Percentiles rank a stretch among this genome's conserved stretches.
Conservation (phyloP, 2,113 vertebrate species). For the Acinonyx jubatus region DNA sequence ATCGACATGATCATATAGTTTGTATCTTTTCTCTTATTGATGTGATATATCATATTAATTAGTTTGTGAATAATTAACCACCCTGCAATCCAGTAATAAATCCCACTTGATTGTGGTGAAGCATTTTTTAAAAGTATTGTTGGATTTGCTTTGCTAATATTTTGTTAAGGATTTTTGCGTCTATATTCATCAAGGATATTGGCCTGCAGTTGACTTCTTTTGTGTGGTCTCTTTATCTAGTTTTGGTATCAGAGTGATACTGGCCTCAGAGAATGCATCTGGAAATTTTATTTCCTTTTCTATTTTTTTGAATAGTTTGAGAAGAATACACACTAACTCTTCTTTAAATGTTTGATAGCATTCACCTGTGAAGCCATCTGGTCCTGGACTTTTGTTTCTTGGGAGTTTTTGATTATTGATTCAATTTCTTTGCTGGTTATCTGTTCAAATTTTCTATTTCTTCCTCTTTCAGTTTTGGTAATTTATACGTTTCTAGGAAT, state of each 20-base stretch:
- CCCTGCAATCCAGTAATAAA: not conserved
- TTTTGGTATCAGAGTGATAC: not conserved
- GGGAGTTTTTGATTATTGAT: not conserved
- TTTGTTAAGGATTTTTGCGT: not conserved
- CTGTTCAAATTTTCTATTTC: not conserved
- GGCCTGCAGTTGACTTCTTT: not conserved
- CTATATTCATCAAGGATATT: not conserved
- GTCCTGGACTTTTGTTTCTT: not conserved
- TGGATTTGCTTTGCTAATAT: not conserved
- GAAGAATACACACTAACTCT: not conserved
- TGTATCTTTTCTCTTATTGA: not conserved
- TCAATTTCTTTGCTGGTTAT: not conserved
- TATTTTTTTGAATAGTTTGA: not conserved
- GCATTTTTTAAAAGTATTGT: not conserved
- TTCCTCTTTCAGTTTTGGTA: not conserved
- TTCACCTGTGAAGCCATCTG: not conserved
- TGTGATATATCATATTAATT: not conserved
- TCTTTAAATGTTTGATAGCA: not conserved
- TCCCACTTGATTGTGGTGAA: not conserved
- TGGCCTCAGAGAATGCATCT: not conserved
- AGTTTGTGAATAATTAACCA: not conserved
- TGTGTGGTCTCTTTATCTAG: not conserved
- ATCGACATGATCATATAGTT: not conserved
- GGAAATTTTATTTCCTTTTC: not conserved
- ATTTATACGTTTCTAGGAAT: not conserved